phyloP scores from a whole-genome alignment of 2,888 invertebrate genomes.

The Subacronicta megacephala region DNA sequence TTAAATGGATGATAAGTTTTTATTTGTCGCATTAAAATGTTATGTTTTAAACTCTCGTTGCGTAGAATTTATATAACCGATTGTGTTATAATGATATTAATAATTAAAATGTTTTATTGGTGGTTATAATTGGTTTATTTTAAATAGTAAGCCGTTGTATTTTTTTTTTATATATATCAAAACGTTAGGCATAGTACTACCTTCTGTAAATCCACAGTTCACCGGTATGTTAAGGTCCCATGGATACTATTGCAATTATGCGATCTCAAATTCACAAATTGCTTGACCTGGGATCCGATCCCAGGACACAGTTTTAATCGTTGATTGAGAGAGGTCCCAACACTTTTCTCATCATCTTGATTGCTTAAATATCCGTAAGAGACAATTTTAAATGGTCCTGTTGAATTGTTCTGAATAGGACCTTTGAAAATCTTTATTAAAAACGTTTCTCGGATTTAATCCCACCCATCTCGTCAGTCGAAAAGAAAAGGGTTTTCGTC shows the following conservation, averaged over 20 bases:
- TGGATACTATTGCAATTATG: too few relatives aligned
- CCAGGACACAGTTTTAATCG: too few relatives aligned
- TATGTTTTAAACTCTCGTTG: not conserved
- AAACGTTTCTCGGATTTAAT: slow-evolving; percentile 63
- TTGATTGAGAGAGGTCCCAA: slow-evolving; percentile 7
- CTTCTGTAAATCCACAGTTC: too few relatives aligned
- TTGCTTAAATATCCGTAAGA: slow-evolving; percentile 39
- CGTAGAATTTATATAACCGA: not conserved
- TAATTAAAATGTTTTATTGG: too few relatives aligned
- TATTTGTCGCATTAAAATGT: not conserved
- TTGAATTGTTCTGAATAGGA: slow-evolving; percentile 39
- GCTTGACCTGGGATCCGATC: too few relatives aligned
- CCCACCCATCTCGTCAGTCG: slow-evolving; percentile 67
- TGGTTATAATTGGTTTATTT: not conserved
- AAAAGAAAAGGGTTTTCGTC: slow-evolving; percentile 73
- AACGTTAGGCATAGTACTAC: too few relatives aligned
- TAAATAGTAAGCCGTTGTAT: not conserved
- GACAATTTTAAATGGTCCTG: slow-evolving; percentile 31
- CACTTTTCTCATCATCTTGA: slow-evolving; percentile 22
- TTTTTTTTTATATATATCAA: too few relatives aligned
- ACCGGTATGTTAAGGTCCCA: too few relatives aligned
- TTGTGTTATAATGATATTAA: slow-evolving; percentile 1
- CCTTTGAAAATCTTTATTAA: slow-evolving; percentile 59
- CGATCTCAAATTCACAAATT: too few relatives aligned
- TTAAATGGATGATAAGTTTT: not conserved